phyloP scores from a whole-genome alignment of 2,797 vertebrate species.

The Sebastiscus tertius region DNA sequence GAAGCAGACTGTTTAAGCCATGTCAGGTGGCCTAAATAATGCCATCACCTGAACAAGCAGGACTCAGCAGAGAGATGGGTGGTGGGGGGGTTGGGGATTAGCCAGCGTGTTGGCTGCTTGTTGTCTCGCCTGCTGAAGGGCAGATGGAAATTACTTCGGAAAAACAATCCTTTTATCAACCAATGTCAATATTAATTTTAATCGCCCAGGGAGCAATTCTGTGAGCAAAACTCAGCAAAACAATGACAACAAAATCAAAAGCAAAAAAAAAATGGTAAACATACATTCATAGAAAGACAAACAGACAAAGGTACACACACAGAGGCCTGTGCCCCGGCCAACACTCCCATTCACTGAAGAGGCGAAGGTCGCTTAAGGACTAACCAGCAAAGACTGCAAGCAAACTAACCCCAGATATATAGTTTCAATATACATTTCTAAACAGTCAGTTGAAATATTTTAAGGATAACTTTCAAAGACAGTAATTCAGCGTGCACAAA shows the following conservation, averaged over 20 bases:
- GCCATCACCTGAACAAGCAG: slow-evolving; percentile 70
- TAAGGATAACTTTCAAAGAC: background rate
- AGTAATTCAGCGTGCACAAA: background rate
- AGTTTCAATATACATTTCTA: background rate
- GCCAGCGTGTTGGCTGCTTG: slow-evolving; percentile 45
- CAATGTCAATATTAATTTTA: slow-evolving; percentile 77
- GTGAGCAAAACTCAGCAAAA: slow-evolving; percentile 42
- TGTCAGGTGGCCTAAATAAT: slow-evolving; percentile 68
- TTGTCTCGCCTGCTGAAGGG: slow-evolving; percentile 68
- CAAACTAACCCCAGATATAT: background rate
- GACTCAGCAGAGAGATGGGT: slow-evolving; percentile 43
- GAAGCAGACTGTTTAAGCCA: slow-evolving; percentile 53
- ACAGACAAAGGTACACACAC: slow-evolving; percentile 30
- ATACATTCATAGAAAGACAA: slow-evolving; percentile 44
- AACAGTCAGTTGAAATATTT: background rate
- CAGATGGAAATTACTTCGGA: slow-evolving; percentile 73
- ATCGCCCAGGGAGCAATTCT: slow-evolving; percentile 65
- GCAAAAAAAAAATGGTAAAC: slow-evolving; percentile 7
- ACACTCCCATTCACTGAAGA: slow-evolving; percentile 5
- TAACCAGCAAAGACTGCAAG: slow-evolving; percentile 8
- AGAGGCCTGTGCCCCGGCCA: background rate
- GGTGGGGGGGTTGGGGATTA: slow-evolving; percentile 45
- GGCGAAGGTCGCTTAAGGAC: slow-evolving; percentile 47
- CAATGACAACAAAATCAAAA: background rate
- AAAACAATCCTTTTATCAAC: slow-evolving; percentile 74